Conservation (phyloP, 2,888 invertebrate genomes). For the Sinelater perroti region DNA sequence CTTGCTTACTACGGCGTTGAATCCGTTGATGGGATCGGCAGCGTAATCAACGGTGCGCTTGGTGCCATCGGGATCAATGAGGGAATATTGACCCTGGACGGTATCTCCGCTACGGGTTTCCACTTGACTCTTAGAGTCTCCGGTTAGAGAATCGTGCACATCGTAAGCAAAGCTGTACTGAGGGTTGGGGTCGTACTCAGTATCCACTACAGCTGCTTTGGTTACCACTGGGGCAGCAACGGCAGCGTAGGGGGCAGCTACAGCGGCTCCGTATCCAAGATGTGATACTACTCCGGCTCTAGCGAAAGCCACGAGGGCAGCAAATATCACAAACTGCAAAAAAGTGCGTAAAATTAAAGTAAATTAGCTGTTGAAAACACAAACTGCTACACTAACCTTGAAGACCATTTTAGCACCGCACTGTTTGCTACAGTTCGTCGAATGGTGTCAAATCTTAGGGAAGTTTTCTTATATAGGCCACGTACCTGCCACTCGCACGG, state of each 20-base stretch:
- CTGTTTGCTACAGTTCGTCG: slow-evolving; percentile 28
- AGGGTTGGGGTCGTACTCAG: slow-evolving; percentile 69
- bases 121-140: slow-evolving; percentile 66
- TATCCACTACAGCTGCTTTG: slow-evolving; percentile 55
- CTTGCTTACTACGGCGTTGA: slow-evolving; percentile 67
- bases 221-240: slow-evolving; percentile 28
- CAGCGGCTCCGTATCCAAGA: slow-evolving; percentile 13
- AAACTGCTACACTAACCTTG: slow-evolving; percentile 34
- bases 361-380: not conserved
- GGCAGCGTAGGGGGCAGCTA: slow-evolving; percentile 26
- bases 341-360: too few species aligned
- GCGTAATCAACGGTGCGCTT: slow-evolving; percentile 71
- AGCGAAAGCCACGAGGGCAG: slow-evolving; percentile 47
- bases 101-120: slow-evolving; percentile 70
- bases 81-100: slow-evolving; percentile 68
- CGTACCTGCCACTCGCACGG: slow-evolving; percentile 27
- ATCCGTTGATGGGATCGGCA: slow-evolving; percentile 64
- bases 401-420: slow-evolving; percentile 36
- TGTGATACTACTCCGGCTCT: slow-evolving; percentile 40
- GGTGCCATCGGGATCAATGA: slow-evolving; percentile 69
- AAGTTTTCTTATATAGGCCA: slow-evolving; percentile 44
- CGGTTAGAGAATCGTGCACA: slow-evolving; percentile 72
- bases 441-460: slow-evolving; percentile 34
- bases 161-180: slow-evolving; percentile 75
- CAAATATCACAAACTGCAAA: slow-evolving; percentile 48